Evolutionary conservation across 30 jellyfish, hydroid and myxozoan species (phyloP).

Genomic region (Pelagia noctiluca): DNA sequence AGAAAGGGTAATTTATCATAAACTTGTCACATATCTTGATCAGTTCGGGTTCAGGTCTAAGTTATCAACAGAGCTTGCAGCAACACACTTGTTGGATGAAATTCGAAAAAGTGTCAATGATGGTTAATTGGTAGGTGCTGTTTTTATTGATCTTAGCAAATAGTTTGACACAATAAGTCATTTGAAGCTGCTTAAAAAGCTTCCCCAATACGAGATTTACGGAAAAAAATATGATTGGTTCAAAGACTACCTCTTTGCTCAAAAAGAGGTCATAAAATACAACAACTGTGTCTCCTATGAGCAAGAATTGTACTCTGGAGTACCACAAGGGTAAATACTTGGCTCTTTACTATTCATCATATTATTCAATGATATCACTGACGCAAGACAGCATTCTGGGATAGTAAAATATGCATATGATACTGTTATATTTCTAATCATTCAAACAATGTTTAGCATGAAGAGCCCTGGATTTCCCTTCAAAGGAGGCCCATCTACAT

Average conservation of each 20-base stretch:
- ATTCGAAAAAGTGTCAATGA: too few relatives aligned
- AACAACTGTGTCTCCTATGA: conserved; percentile 35
- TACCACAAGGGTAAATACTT: conserved; percentile 63
- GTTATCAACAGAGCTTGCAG: too few relatives aligned
- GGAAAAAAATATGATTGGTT: conserved; percentile 67
- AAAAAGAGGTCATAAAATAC: conserved; percentile 63
- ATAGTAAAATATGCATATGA: conserved; percentile 52
- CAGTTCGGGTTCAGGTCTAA: too few relatives aligned
- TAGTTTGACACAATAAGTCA: too few relatives aligned
- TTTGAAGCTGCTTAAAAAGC: too few relatives aligned
- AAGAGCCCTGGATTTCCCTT: too few relatives aligned
- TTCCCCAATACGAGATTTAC: conserved; percentile 57
- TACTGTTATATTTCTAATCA: conserved; percentile 56
- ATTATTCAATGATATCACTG: conserved; percentile 40
- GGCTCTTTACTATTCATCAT: conserved; percentile 44
- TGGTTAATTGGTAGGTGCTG: too few relatives aligned
- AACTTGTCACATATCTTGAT: conserved; percentile 40
- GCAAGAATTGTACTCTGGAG: conserved; percentile 53
- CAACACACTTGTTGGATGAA: too few relatives aligned
- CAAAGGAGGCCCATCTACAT: too few relatives aligned
- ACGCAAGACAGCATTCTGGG: conserved; percentile 38
- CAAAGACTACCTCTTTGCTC: conserved; percentile 67
- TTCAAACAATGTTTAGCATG: too few relatives aligned
- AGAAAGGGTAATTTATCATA: conserved; percentile 49
- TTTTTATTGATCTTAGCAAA: too few relatives aligned